phyloP scores from a whole-genome alignment of 2,797 vertebrate species.

The Syngnathus acus region DNA sequence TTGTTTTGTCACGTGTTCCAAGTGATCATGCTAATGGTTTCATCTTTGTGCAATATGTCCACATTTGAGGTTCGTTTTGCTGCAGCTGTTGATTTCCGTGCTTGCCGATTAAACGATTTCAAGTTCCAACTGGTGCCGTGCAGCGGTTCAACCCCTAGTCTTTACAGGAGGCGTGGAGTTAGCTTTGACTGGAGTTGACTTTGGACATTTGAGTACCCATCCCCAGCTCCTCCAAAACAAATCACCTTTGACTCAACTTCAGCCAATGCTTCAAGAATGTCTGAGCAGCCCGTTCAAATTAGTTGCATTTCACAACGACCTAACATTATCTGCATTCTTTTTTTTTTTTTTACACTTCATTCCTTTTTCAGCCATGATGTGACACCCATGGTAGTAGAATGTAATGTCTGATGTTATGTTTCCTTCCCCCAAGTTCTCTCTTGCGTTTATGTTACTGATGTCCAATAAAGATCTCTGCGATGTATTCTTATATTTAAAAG shows the following conservation, averaged over 20 bases:
- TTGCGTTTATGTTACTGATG: constrained; percentile 31
- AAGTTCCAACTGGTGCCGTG: not conserved
- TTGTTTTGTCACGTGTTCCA: not conserved
- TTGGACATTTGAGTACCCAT: constrained; percentile 9
- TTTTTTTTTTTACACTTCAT: constrained; percentile 19
- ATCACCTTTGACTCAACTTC: constrained; percentile 52
- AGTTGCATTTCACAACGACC: constrained; percentile 53
- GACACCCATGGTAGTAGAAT: constrained; percentile 57
- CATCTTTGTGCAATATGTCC: not conserved
- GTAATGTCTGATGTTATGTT: constrained; percentile 60
- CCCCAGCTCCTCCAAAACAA: constrained; percentile 11
- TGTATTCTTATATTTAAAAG: constrained; percentile 63
- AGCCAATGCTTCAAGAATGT: constrained; percentile 52
- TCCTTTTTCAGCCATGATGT: constrained; percentile 47
- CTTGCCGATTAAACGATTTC: not conserved
- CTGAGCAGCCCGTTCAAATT: constrained; percentile 42
- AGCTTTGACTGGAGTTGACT: constrained; percentile 63
- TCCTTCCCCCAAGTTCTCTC: constrained; percentile 58
- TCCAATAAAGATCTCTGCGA: constrained; percentile 34
- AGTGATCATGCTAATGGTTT: not conserved
- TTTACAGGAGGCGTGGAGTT: constrained; percentile 53
- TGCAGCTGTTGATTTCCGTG: not conserved
- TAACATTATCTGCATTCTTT: constrained; percentile 44
- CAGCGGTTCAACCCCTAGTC: constrained; percentile 20
- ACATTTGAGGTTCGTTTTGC: not conserved